Percentiles rank a stretch among this genome's conserved stretches.
These are phyloP conservation scores for Pseudois nayaur DNA, from an alignment of 2,113 vertebrate genomes.

Conservation along the genomic window DNA sequence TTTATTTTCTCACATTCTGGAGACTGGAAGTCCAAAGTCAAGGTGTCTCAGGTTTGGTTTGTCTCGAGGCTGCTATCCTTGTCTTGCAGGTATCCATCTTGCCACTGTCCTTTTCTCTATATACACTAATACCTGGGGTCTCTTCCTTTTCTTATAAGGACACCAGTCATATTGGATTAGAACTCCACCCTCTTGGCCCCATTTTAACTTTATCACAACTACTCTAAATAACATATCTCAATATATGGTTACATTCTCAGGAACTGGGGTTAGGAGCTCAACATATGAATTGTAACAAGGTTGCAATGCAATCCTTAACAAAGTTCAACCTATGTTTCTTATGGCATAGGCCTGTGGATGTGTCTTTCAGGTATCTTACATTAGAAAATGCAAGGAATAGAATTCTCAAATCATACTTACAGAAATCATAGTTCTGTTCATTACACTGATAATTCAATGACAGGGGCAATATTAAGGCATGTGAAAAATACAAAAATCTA, in stretches of 20 bases:
- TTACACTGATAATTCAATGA: not conserved
- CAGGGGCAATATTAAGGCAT: not conserved
- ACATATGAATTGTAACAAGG: not conserved
- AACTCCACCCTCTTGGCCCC: not conserved
- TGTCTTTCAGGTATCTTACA: not conserved
- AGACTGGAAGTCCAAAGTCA: not conserved
- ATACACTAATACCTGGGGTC: rapidly evolving
- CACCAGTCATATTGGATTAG: not conserved
- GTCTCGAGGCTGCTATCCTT: not conserved
- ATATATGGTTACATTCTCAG: not conserved
- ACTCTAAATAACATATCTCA: not conserved
- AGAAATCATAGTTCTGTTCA: not conserved
- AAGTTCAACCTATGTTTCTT: not conserved
- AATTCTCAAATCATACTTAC: not conserved
- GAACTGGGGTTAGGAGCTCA: not conserved
- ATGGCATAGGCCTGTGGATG: not conserved
- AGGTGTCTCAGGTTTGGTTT: not conserved
- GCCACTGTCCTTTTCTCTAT: not conserved
- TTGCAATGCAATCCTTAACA: not conserved
- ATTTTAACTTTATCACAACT: not conserved
- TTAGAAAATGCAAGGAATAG: not conserved
- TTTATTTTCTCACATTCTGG: not conserved
- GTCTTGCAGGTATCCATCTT: not conserved
- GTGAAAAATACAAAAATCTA: not conserved
- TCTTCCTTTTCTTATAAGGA: not conserved